Conservation (phyloP, 2,888 invertebrate species). For the Thysanoteuthis rhombus region DNA sequence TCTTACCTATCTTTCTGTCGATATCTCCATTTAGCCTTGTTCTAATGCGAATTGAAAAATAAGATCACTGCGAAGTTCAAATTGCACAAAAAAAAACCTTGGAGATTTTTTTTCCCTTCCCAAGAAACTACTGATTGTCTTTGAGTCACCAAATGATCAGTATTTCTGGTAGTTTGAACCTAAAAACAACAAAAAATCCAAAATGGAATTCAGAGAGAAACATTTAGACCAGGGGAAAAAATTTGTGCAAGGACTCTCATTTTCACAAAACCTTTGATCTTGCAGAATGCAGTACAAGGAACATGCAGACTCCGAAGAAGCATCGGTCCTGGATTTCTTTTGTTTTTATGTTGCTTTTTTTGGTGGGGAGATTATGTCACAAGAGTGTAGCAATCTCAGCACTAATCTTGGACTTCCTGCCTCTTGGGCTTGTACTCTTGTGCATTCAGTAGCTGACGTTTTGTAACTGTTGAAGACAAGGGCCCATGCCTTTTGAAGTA, state of each 20-base stretch:
- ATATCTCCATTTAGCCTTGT: too few relatives aligned
- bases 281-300: neutral
- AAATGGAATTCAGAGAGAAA: neutral
- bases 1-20: too few relatives aligned
- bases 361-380: neutral
- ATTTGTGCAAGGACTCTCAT: neutral
- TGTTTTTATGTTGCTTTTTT: neutral
- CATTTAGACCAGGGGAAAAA: neutral
- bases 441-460: neutral
- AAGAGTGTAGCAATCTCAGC: conserved; percentile 12
- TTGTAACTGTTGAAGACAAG: neutral
- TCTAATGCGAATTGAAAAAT: too few relatives aligned
- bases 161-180: neutral
- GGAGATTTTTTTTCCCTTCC: too few relatives aligned
- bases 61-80: too few relatives aligned
- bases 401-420: conserved; percentile 12
- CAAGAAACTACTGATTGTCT: neutral
- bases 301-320: neutral
- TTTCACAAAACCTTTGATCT: neutral
- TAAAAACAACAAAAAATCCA: neutral
- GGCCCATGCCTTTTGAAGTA: neutral
- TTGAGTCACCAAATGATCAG: neutral
- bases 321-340: neutral
- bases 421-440: neutral
- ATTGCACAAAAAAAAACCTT: too few relatives aligned